A percentile compares a stretch with the other conserved stretches of the same genome.
Conservation (phyloP, 1,140 invertebrate species). For the Gerris buenoi region DNA sequence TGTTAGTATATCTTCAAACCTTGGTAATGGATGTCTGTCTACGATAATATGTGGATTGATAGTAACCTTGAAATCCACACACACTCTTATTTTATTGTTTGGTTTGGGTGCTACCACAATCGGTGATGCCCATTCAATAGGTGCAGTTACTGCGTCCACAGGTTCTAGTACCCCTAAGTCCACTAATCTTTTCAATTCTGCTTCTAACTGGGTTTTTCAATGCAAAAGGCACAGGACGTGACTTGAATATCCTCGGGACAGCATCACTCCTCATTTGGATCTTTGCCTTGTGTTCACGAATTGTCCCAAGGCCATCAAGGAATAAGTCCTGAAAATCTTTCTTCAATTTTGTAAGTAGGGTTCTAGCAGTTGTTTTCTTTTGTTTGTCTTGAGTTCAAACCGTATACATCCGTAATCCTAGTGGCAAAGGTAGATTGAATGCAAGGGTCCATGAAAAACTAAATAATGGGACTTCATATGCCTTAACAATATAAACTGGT, state of each 20-base stretch:
- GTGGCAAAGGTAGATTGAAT: too few relatives aligned
- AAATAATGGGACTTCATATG: too few relatives aligned
- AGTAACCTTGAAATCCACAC: neutral
- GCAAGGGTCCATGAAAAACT: too few relatives aligned
- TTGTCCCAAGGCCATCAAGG: too few relatives aligned
- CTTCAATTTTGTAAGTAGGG: too few relatives aligned
- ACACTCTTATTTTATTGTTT: neutral
- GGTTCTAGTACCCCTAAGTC: neutral
- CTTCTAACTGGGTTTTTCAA: neutral
- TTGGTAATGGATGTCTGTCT: neutral
- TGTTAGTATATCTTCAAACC: neutral
- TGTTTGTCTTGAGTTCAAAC: too few relatives aligned
- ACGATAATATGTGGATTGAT: neutral
- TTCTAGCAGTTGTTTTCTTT: too few relatives aligned
- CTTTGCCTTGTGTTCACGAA: too few relatives aligned
- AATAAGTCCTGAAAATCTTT: too few relatives aligned
- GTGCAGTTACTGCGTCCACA: neutral
- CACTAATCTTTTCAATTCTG: neutral
- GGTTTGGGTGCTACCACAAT: neutral
- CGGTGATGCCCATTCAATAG: neutral
- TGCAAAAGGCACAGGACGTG: neutral
- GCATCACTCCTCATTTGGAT: neutral
- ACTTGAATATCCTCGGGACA: neutral
- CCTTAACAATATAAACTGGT: too few relatives aligned
- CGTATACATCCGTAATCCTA: too few relatives aligned